A percentile compares a stretch with the other conserved stretches of the same genome.
Evolutionary conservation across 2,888 invertebrate genomes (phyloP).

Genomic region (Eilema caniola): DNA sequence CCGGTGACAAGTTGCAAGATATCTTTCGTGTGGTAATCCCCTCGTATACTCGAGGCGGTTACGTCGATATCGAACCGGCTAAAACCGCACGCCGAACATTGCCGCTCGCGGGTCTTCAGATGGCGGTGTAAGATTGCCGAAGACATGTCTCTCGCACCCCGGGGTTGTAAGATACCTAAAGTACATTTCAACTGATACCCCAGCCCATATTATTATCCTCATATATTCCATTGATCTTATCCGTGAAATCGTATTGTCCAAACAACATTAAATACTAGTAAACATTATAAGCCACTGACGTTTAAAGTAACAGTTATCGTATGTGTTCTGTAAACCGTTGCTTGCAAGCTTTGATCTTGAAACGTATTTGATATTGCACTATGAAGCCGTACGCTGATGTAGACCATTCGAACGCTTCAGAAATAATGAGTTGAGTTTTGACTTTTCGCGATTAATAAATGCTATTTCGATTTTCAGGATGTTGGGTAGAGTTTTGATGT

Average conservation of each 20-base stretch:
- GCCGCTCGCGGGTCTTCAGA: too few relatives aligned
- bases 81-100: too few relatives aligned
- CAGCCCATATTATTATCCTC: constrained; percentile 4
- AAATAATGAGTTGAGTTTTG: not conserved
- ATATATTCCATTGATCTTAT: constrained; percentile 2
- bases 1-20: too few relatives aligned
- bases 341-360: constrained; percentile 1
- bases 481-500: not conserved
- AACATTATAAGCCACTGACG: constrained; percentile 4
- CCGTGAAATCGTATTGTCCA: not conserved
- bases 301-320: constrained; percentile 1
- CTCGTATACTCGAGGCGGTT: too few relatives aligned
- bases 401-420: not conserved
- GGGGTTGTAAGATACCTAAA: too few relatives aligned
- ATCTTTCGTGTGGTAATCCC: too few relatives aligned
- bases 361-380: constrained; percentile 3
- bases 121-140: too few relatives aligned
- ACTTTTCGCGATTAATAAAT: not conserved
- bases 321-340: constrained; percentile 1
- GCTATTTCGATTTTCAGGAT: not conserved
- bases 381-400: not conserved
- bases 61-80: too few relatives aligned
- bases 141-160: too few relatives aligned
- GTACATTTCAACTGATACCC: not conserved
- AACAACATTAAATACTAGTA: constrained; percentile 8